phyloP scores from a whole-genome alignment of 2,797 vertebrate species.

The Nasua narica region DNA sequence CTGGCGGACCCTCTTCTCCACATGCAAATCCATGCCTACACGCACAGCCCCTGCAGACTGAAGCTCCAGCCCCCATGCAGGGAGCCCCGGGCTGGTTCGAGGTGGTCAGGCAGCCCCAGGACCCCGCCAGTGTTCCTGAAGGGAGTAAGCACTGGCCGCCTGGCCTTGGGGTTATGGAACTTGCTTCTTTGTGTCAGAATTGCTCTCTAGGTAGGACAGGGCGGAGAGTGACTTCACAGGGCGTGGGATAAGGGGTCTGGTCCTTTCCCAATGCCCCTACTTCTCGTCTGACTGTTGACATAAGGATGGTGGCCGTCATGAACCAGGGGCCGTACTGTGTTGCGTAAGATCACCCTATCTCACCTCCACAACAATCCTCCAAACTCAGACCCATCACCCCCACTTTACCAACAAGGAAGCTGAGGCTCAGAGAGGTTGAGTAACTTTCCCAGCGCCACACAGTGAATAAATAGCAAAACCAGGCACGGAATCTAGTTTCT shows the following conservation, averaged over 20 bases:
- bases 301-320: neutral
- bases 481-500: neutral
- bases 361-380: neutral
- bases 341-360: neutral
- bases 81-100: neutral
- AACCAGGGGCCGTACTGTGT: neutral
- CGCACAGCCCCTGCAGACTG: neutral
- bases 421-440: neutral
- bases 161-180: neutral
- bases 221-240: neutral
- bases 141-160: neutral
- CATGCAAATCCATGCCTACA: neutral
- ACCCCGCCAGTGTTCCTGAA: neutral
- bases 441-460: neutral
- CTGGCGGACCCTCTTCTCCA: neutral
- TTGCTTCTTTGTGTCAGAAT: neutral
- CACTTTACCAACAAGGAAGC: neutral
- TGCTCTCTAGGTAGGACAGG: neutral
- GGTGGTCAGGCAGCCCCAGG: neutral
- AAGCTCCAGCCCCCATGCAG: neutral
- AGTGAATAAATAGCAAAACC: neutral
- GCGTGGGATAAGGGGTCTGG: neutral
- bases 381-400: neutral
- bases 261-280: neutral
- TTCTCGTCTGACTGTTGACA: neutral